Evolutionary conservation across 1,140 invertebrate species (phyloP).

Genomic region (Globodera rostochiensis): DNA sequence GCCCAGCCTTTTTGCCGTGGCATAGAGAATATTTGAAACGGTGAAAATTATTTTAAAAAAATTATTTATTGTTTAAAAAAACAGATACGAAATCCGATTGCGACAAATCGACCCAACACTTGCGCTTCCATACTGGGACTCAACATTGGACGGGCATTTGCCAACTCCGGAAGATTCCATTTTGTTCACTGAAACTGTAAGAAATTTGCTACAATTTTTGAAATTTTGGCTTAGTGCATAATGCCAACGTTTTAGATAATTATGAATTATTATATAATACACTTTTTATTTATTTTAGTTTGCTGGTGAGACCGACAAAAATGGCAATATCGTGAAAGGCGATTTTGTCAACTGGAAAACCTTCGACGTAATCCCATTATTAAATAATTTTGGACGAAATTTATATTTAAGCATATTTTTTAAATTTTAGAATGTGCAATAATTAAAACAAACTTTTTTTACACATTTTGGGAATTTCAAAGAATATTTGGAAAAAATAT

Average conservation of each 20-base stretch:
- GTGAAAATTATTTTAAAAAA: neutral
- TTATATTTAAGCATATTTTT: neutral
- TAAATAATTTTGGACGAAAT: neutral
- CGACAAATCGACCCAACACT: slow-evolving; percentile 53
- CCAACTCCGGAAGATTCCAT: slow-evolving; percentile 62
- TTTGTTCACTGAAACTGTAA: slow-evolving; percentile 54
- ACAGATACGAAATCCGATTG: slow-evolving; percentile 30
- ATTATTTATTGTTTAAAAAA: no score
- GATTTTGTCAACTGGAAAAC: slow-evolving; percentile 46
- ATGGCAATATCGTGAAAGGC: slow-evolving; percentile 47
- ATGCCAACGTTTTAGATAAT: no score
- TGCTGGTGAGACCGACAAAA: slow-evolving; percentile 59
- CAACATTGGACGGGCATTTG: slow-evolving; percentile 62
- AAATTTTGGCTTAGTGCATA: neutral
- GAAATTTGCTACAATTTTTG: neutral
- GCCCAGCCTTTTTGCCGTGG: slow-evolving; percentile 38
- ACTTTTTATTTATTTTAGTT: slow-evolving; percentile 32
- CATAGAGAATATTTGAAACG: slow-evolving; percentile 42
- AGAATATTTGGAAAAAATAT: no score
- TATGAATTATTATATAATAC: neutral
- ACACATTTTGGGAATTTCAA: neutral
- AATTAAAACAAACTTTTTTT: neutral
- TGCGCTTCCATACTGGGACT: slow-evolving; percentile 67
- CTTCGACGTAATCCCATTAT: slow-evolving; percentile 27
- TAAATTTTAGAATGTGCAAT: no score